Evolutionary conservation across 2,797 vertebrate species (phyloP), one percentile per base, ranked within the genome.

Genomic region (Echiichthys vipera): DNA sequence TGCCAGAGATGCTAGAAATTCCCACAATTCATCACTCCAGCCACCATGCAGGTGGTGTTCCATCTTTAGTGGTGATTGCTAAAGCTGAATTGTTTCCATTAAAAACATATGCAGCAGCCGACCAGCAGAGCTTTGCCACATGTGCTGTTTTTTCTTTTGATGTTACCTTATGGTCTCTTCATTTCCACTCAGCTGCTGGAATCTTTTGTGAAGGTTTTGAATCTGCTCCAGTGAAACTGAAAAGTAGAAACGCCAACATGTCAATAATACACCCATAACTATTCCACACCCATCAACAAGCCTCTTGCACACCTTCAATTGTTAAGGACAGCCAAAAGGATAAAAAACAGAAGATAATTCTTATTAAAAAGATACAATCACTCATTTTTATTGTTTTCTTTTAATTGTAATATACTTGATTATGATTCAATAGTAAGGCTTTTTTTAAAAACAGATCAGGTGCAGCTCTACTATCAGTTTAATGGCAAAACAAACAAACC

Each of bases 181-280:
- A 68, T 97, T 94, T 29, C 91, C 93, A 42, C 96, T 97, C 81
- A 99, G 94, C 72, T 95, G 94, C 84, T 92, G 93, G 86, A 99
- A 99, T 39, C 98, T 86, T 40, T 92, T 93, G 75, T 96, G 93
- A 1, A 99, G 94, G 81, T 95, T 96, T 83, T 94, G 94, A 1
- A 99, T 96, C 92, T 99, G 97, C 14, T 98, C 97, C 0, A 84
- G 85, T 7, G 97, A 96, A 94, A 99, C 98, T 99, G 2, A 42
- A n/a, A 72, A n/a, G 77, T 77, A 40, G 30, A 67, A 42, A 80
- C 7, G 39, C 22, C 24, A 45, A 51, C 12, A 37, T 24, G 39
- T 34, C 15, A 57, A 2, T 17, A 8, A 63, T 25, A 55, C 37
- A 20, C 15, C 37, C 5, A 32, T 18, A 25, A 49, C 49, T 3